These are phyloP conservation scores for Thomomys bottae DNA, from an alignment of 2,113 vertebrate genomes.

Conservation along the genomic window DNA sequence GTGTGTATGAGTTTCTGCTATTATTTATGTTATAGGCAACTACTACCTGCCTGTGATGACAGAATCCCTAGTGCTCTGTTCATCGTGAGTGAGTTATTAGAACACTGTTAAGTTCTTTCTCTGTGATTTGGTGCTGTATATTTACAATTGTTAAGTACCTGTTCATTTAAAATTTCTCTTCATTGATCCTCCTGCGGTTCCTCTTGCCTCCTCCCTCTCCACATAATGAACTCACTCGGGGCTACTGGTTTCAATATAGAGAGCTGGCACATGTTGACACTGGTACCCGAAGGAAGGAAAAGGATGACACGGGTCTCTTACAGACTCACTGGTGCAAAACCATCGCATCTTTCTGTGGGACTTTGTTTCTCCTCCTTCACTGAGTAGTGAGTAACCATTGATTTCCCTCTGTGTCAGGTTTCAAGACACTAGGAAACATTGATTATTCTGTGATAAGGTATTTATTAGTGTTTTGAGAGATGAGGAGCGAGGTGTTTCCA, in stretches of 20 bases:
- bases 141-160: not conserved
- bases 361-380: not conserved
- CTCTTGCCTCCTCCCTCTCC: no score
- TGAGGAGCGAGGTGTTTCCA: rapidly evolving
- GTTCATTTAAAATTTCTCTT: not conserved
- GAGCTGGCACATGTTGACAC: not conserved
- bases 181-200: rapidly evolving
- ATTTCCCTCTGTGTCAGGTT: not conserved
- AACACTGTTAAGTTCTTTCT: not conserved
- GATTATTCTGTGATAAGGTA: not conserved
- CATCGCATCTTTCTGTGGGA: not conserved
- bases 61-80: not conserved
- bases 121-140: not conserved
- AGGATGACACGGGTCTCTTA: not conserved
- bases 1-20: not conserved
- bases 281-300: not conserved
- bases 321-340: not conserved
- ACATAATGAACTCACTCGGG: no score
- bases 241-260: not conserved
- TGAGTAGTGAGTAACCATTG: not conserved
- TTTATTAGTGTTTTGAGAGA: not conserved
- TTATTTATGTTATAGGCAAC: not conserved
- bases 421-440: not conserved
- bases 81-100: not conserved
- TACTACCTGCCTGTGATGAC: rapidly evolving